A percentile compares a stretch with the other conserved stretches of the same genome.
phyloP scores from a whole-genome alignment of 2,797 vertebrate genomes.

The Channallabes apus region DNA sequence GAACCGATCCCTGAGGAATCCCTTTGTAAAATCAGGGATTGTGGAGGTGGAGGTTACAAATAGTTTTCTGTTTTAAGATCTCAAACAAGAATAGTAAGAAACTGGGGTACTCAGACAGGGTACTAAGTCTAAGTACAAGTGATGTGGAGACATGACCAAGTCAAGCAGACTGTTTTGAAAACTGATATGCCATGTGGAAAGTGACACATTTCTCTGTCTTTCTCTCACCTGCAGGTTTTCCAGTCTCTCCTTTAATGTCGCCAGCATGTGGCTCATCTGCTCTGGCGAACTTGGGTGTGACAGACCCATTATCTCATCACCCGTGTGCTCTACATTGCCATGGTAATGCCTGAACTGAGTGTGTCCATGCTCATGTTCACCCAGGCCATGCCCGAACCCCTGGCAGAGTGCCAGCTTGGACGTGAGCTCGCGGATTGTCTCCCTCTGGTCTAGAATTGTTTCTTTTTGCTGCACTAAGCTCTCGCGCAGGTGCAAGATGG shows the following conservation, averaged over 20 bases:
- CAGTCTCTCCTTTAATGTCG: slow-evolving; percentile 67
- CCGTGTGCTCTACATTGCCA: slow-evolving; percentile 64
- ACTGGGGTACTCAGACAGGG: background rate
- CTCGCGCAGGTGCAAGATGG: slow-evolving; percentile 71
- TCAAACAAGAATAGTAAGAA: background rate
- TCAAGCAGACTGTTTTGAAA: background rate
- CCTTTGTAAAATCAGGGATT: background rate
- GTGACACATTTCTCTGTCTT: background rate
- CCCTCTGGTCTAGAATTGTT: slow-evolving; percentile 70
- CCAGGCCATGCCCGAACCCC: slow-evolving; percentile 49
- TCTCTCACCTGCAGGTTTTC: slow-evolving; percentile 70
- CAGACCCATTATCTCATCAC: slow-evolving; percentile 63
- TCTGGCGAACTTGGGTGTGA: slow-evolving; percentile 68
- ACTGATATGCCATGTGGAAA: background rate
- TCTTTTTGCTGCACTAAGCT: slow-evolving; percentile 73
- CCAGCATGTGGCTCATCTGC: slow-evolving; percentile 75
- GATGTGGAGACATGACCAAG: background rate
- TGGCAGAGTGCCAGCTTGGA: slow-evolving; percentile 71
- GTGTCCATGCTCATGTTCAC: slow-evolving; percentile 56
- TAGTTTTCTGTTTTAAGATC: background rate
- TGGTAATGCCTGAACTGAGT: slow-evolving; percentile 56
- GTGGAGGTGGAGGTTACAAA: background rate
- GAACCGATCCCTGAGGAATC: background rate
- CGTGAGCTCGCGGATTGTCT: slow-evolving; percentile 70
- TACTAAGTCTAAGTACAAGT: background rate